Conservation (phyloP, 2,797 vertebrate species). For the Pseudomugil tenellus region DNA sequence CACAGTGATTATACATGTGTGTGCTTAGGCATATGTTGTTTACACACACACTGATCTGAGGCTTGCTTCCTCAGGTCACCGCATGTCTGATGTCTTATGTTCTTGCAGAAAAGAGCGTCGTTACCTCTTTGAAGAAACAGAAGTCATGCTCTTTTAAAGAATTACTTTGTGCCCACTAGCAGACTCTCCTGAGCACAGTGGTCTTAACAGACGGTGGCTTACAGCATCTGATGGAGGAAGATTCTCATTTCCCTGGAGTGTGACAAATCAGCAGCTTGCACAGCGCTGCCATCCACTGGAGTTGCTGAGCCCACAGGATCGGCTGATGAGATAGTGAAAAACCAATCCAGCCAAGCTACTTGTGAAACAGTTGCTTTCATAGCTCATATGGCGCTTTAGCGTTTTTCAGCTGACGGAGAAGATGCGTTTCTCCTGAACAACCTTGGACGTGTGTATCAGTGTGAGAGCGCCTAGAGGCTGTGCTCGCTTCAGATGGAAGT, state of each 20-base stretch:
- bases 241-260: conserved; percentile 68
- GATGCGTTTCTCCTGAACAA: conserved; percentile 50
- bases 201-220: conserved; percentile 38
- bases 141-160: neutral
- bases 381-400: conserved; percentile 15
- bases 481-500: conserved; percentile 45
- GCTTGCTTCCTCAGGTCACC: neutral
- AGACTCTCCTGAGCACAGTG: conserved; percentile 16
- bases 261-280: conserved; percentile 54
- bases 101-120: conserved; percentile 5
- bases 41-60: neutral
- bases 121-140: neutral
- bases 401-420: conserved; percentile 50
- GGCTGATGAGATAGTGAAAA: conserved; percentile 65
- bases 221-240: conserved; percentile 32
- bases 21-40: conserved; percentile 49
- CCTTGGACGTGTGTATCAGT: conserved; percentile 25
- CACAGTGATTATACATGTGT: conserved; percentile 63
- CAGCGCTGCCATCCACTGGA: conserved; percentile 37
- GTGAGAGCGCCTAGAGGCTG: conserved; percentile 4
- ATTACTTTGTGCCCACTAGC: neutral
- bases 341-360: conserved; percentile 52
- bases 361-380: conserved; percentile 42
- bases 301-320: conserved; percentile 60
- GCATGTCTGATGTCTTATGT: neutral